phyloP scores from a whole-genome alignment of 2,888 invertebrate genomes.

The Tribolium freemani region DNA sequence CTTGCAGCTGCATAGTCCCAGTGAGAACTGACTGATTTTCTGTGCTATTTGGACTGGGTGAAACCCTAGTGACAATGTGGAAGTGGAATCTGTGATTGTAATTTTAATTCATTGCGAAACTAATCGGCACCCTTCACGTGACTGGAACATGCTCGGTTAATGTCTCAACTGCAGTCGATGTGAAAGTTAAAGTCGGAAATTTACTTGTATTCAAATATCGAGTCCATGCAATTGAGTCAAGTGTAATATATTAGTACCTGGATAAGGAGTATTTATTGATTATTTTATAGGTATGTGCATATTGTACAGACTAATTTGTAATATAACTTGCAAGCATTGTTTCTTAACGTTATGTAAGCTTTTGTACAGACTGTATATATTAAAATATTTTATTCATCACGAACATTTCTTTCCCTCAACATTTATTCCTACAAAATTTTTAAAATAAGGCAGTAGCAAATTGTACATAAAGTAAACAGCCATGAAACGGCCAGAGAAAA shows the following conservation, averaged over 20 bases:
- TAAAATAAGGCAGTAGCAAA: no score
- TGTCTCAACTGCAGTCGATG: constrained; percentile 43
- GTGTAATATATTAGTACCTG: constrained; percentile 68
- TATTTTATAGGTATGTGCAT: constrained; percentile 62
- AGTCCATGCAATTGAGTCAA: constrained; percentile 57
- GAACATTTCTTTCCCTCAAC: background rate
- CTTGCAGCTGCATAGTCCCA: constrained; percentile 47
- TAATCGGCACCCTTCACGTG: constrained; percentile 46
- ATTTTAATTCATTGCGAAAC: constrained; percentile 53
- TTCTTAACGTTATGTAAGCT: constrained; percentile 60
- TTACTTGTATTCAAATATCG: constrained; percentile 35
- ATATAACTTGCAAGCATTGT: constrained; percentile 54
- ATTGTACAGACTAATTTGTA: constrained; percentile 56
- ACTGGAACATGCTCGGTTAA: constrained; percentile 36
- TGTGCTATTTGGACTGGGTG: constrained; percentile 19
- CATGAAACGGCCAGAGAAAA: no score
- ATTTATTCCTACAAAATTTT: no score
- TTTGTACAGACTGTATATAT: constrained; percentile 66
- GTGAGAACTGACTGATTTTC: constrained; percentile 47
- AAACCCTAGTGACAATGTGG: constrained; percentile 16
- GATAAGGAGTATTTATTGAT: constrained; percentile 67
- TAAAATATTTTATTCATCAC: constrained; percentile 60
- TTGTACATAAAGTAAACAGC: no score
- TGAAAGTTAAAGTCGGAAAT: constrained; percentile 45
- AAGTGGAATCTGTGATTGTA: constrained; percentile 60